phyloP scores from a whole-genome alignment of 2,113 vertebrate genomes.

The Emydocephalus ijimae region DNA sequence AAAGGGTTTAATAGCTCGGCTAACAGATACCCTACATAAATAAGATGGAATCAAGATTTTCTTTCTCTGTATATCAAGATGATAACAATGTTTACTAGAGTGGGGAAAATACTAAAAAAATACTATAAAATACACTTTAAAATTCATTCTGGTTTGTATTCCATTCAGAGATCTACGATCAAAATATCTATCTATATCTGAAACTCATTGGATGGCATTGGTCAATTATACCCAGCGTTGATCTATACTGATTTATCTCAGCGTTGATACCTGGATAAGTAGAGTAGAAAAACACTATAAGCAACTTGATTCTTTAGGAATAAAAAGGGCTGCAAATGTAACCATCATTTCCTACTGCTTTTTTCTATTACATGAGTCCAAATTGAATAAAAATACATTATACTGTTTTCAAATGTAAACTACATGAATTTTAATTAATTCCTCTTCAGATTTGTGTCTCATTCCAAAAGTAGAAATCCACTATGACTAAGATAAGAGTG shows the following conservation, averaged over 20 bases:
- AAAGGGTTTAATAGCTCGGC: conserved; percentile 97
- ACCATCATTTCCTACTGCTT: background rate
- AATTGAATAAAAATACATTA: background rate
- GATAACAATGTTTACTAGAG: background rate
- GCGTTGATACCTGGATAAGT: background rate
- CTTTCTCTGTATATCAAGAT: background rate
- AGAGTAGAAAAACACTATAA: background rate
- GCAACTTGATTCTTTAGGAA: background rate
- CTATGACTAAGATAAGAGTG: background rate
- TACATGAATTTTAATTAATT: background rate
- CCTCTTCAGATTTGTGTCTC: background rate
- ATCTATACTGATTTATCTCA: background rate
- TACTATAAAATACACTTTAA: background rate
- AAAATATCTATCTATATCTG: background rate
- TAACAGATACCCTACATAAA: conserved; percentile 89
- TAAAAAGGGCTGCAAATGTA: background rate
- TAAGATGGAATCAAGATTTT: background rate
- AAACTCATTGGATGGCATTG: background rate
- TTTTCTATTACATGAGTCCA: background rate
- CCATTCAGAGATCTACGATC: background rate
- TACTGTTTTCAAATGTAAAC: background rate
- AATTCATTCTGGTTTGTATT: background rate
- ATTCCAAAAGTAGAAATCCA: background rate
- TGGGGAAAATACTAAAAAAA: background rate
- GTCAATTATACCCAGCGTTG: background rate